Percentiles rank a stretch among this genome's conserved stretches.
Conservation (phyloP, 2,113 vertebrate genomes). For the Campylorhamphus procurvoides region DNA sequence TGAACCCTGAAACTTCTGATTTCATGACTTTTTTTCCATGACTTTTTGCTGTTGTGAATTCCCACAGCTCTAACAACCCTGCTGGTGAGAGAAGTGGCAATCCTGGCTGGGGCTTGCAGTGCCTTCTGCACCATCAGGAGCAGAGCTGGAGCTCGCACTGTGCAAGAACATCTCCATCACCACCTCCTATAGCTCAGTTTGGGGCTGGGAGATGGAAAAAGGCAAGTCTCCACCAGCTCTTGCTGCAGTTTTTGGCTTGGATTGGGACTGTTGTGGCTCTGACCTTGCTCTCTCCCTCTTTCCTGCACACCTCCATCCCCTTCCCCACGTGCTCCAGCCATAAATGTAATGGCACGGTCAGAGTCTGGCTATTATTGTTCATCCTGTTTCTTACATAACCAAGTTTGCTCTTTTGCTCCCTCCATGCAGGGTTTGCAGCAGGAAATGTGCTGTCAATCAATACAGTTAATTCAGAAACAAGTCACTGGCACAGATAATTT, state of each 20-base stretch:
- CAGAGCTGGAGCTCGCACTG: background rate
- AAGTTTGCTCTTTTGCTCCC: background rate
- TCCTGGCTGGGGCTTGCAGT: background rate
- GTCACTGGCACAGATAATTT: background rate
- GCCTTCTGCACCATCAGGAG: background rate
- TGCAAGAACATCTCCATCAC: background rate
- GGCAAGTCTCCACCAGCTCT: accelerated
- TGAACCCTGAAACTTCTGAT: background rate
- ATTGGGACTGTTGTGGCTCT: background rate
- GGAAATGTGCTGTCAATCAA: background rate
- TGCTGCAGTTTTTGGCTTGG: accelerated
- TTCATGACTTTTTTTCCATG: accelerated
- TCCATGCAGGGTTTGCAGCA: background rate
- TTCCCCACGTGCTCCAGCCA: background rate
- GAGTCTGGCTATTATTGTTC: background rate
- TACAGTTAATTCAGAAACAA: background rate
- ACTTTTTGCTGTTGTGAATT: background rate
- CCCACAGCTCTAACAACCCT: background rate
- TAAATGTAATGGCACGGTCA: background rate
- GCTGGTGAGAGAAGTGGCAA: background rate
- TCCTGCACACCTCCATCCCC: background rate
- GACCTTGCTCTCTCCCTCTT: background rate
- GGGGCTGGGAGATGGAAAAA: background rate
- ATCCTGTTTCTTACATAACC: background rate
- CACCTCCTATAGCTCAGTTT: accelerated